Conservation (phyloP, 2,888 invertebrate species). For the Plebejus melissa region DNA sequence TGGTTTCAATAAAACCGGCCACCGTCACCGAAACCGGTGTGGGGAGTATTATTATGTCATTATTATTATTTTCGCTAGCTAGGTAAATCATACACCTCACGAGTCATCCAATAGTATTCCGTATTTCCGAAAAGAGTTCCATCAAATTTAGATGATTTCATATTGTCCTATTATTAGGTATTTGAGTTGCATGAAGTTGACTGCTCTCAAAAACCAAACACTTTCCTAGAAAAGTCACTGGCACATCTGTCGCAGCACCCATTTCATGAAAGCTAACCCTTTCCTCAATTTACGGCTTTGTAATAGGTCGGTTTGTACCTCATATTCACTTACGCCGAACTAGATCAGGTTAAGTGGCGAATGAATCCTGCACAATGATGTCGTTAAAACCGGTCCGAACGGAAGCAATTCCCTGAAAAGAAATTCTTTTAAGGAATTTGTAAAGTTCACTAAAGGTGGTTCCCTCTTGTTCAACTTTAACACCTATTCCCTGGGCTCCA, state of each 20-base stretch:
- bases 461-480: constrained; percentile 20
- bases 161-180: not conserved
- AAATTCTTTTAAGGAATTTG: constrained; percentile 44
- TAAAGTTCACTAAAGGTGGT: constrained; percentile 33
- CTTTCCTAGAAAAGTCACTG: not conserved
- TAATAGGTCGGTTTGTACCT: constrained; percentile 14
- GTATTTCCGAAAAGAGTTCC: not conserved
- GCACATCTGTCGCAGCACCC: not conserved
- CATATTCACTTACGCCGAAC: constrained; percentile 27
- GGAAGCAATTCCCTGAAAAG: constrained; percentile 49
- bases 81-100: not conserved
- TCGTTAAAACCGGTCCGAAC: constrained; percentile 49
- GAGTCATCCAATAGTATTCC: not conserved
- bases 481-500: not conserved
- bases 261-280: not conserved
- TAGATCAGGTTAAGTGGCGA: constrained; percentile 32
- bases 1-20: too few relatives aligned
- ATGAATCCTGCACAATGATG: constrained; percentile 45
- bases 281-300: not conserved
- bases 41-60: too few relatives aligned
- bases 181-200: not conserved
- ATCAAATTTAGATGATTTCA: not conserved
- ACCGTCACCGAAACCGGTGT: too few relatives aligned
- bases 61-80: too few relatives aligned
- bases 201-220: not conserved